Evolutionary conservation across 2,797 vertebrate species (phyloP), one percentile per base, ranked within the genome.

Genomic region (Sebastes kiyomatsui): DNA sequence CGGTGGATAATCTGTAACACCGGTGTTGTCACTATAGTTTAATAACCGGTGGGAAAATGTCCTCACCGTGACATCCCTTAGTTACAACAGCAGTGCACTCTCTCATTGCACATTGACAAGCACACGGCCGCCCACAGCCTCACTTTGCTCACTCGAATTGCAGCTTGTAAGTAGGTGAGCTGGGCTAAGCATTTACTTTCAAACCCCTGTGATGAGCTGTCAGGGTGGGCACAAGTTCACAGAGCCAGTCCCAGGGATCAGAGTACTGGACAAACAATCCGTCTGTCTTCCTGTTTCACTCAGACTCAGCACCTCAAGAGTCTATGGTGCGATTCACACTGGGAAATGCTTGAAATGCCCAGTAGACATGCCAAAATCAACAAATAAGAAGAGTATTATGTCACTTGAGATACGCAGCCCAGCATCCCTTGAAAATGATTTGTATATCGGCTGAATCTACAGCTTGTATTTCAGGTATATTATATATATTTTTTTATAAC

Each of bases 131-230:
- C 13, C 7, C 59, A 13, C 59, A 16, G 20, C 60, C 32, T 55
- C 25, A 27, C 9, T 52, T 52, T 54, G 9, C n/a, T 54, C 52
- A 54, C 54, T 76, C 78, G 30, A 80, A 85, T 80, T 65, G 61
- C 49, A 76, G 46, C 65, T 42, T 28, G 16, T 23, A 32, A 5
- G 22, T 5, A 18, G n/a, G 22, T 59, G 59, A 61, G 42, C 32
- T 82, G 49, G 62, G 2, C 23, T 60, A 64, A 72, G 49, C 67
- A 67, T 87, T 80, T 69, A 27, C 33, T 72, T 75, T 75, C 46
- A 83, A 67, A 68, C 49, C 27, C 18, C 73, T 56, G 33, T 62
- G 64, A 73, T 56, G 42, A 78, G 33, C 71, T 79, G 67, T 71
- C 55, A 46, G 52, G 38, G 35, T 52, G 60, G 28, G 64, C 58